Conservation (phyloP, 2,113 vertebrate genomes). For the Ammodytes dubius region DNA sequence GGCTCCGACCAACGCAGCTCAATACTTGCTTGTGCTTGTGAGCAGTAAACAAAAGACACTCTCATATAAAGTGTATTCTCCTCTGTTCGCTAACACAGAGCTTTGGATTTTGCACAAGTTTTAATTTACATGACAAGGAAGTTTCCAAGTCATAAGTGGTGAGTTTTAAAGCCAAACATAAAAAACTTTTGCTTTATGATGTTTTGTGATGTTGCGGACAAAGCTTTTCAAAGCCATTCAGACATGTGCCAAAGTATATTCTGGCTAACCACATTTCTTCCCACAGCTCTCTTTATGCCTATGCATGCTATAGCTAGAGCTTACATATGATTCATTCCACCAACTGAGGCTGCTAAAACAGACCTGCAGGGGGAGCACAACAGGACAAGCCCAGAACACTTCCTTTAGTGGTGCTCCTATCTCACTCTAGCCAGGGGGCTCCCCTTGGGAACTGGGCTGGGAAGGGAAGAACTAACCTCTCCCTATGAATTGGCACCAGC, state of each 20-base stretch:
- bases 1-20: constrained; percentile 45
- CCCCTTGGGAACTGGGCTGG: constrained; percentile 50
- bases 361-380: constrained; percentile 43
- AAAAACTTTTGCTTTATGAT: constrained; percentile 1
- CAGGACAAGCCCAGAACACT: constrained; percentile 59
- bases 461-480: constrained; percentile 35
- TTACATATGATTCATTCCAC: constrained; percentile 45
- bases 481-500: constrained; percentile 28
- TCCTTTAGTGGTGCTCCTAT: constrained; percentile 67
- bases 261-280: constrained; percentile 28
- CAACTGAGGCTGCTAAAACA: constrained; percentile 57
- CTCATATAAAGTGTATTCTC: background rate
- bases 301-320: constrained; percentile 37
- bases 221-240: background rate
- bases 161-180: constrained; percentile 11
- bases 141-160: constrained; percentile 15
- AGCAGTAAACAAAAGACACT: constrained; percentile 17
- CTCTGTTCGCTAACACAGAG: constrained; percentile 19
- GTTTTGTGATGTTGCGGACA: background rate
- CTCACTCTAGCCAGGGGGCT: constrained; percentile 57
- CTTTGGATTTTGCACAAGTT: constrained; percentile 1
- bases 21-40: constrained; percentile 38
- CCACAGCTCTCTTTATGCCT: constrained; percentile 43
- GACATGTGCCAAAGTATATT: constrained; percentile 9
- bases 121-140: background rate